Evolutionary conservation across 2,888 invertebrate species (phyloP).

Genomic region (Odontocolon sp.): DNA sequence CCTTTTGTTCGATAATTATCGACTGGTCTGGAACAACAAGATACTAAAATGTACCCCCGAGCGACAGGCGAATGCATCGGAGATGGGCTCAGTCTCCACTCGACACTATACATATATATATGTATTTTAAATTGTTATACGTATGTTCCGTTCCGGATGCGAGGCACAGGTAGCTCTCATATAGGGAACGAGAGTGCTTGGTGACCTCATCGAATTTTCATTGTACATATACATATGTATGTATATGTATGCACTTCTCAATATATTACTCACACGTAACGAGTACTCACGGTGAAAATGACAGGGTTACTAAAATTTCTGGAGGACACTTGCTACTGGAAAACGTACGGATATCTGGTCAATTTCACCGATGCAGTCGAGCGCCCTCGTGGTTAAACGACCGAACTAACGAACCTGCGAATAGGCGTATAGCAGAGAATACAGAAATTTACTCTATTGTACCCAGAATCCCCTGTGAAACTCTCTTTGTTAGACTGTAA

Average conservation of each 20-base stretch:
- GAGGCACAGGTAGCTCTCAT: constrained; percentile 5
- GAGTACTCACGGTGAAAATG: too few relatives aligned
- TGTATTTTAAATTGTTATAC: not conserved
- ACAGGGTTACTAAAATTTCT: too few relatives aligned
- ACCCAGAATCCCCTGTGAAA: not conserved
- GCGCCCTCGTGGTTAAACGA: not conserved
- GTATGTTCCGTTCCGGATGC: not conserved
- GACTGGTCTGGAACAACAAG: constrained; percentile 36
- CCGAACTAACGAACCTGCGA: too few relatives aligned
- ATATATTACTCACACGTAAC: constrained; percentile 2
- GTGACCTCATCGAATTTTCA: constrained; percentile 14
- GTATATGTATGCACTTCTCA: not conserved
- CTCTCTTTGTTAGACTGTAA: constrained; percentile 25
- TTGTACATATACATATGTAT: not conserved
- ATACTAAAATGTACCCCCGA: constrained; percentile 16
- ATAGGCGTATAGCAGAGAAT: not conserved
- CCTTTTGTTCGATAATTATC: constrained; percentile 7
- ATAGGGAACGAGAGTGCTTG: not conserved
- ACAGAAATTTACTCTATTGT: constrained; percentile 32
- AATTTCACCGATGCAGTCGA: not conserved
- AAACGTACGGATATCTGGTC: too few relatives aligned
- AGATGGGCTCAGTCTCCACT: not conserved
- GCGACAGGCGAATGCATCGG: not conserved
- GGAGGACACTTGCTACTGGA: too few relatives aligned
- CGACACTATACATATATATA: not conserved